These are phyloP conservation scores for Lordiphosa mommai DNA, from an alignment of 1,140 invertebrate species.

Conservation along the genomic window DNA sequence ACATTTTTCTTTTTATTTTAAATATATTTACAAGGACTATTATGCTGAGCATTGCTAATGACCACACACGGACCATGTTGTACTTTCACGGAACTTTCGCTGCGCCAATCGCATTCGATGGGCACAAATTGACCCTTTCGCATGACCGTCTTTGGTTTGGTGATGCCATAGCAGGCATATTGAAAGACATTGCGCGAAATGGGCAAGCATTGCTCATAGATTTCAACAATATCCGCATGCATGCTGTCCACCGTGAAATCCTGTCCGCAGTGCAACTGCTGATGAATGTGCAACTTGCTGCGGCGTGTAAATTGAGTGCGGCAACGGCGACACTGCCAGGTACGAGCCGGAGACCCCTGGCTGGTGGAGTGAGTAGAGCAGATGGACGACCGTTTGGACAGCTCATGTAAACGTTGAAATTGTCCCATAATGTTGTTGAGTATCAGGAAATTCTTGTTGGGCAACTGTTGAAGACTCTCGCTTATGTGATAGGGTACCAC, in stretches of 20 bases:
- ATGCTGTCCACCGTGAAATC: conserved; percentile 57
- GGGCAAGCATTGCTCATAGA: conserved; percentile 60
- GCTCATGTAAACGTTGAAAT: conserved; percentile 51
- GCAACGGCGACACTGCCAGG: conserved; percentile 36
- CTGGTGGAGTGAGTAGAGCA: not conserved
- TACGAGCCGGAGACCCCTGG: not conserved
- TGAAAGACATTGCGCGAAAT: conserved; percentile 49
- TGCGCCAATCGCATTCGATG: conserved; percentile 58
- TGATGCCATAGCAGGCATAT: conserved; percentile 56
- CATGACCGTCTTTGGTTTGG: conserved; percentile 51
- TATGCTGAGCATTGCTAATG: conserved; percentile 51
- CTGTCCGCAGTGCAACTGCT: conserved; percentile 52
- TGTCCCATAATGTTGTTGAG: conserved; percentile 48
- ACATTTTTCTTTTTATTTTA: not conserved
- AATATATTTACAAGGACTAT: conserved; percentile 44
- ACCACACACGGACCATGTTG: conserved; percentile 55
- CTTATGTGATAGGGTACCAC: conserved; percentile 59
- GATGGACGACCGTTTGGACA: conserved; percentile 10
- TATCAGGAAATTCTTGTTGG: conserved; percentile 58
- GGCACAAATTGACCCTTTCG: conserved; percentile 53
- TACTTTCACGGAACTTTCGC: conserved; percentile 52
- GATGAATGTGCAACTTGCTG: conserved; percentile 47
- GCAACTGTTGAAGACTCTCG: conserved; percentile 41
- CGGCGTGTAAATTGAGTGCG: conserved; percentile 23
- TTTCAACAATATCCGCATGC: conserved; percentile 56